Conservation (phyloP, 2,888 invertebrate genomes). For the Gibbula magus region DNA sequence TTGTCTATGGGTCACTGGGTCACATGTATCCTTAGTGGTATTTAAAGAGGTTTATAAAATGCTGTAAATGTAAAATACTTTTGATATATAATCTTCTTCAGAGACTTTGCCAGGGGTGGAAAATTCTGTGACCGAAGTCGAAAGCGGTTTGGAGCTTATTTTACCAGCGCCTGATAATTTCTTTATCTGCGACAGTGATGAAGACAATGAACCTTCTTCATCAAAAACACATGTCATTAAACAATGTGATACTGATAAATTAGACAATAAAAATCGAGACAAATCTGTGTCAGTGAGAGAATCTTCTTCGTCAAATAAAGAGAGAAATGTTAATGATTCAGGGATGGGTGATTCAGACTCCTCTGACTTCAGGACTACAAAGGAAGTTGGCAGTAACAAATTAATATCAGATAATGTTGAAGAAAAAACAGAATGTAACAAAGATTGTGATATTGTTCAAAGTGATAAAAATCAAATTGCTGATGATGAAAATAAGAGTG, state of each 20-base stretch:
- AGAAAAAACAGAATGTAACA: too few relatives aligned
- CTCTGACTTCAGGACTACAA: background rate
- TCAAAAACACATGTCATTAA: too few relatives aligned
- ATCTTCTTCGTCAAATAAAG: background rate
- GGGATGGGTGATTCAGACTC: constrained; percentile 25
- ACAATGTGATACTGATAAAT: background rate
- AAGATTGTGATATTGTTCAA: constrained; percentile 30
- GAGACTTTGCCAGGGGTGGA: constrained; percentile 67
- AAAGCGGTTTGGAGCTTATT: constrained; percentile 75
- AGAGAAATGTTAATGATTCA: background rate
- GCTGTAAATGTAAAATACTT: too few relatives aligned
- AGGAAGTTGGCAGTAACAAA: too few relatives aligned
- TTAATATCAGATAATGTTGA: too few relatives aligned
- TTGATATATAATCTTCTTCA: constrained; percentile 37
- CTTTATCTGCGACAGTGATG: constrained; percentile 50
- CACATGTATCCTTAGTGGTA: too few relatives aligned
- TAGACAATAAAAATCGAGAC: background rate
- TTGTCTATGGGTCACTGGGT: too few relatives aligned
- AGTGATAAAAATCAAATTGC: constrained; percentile 26
- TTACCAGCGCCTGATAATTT: constrained; percentile 72
- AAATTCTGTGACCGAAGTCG: constrained; percentile 71
- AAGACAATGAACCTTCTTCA: background rate
- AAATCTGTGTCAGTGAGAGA: background rate
- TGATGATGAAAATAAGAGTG: constrained; percentile 45
- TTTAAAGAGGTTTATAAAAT: too few relatives aligned